These are phyloP conservation scores for Brachypteracias leptosomus DNA, from an alignment of 2,113 vertebrate genomes.

Conservation along the genomic window DNA sequence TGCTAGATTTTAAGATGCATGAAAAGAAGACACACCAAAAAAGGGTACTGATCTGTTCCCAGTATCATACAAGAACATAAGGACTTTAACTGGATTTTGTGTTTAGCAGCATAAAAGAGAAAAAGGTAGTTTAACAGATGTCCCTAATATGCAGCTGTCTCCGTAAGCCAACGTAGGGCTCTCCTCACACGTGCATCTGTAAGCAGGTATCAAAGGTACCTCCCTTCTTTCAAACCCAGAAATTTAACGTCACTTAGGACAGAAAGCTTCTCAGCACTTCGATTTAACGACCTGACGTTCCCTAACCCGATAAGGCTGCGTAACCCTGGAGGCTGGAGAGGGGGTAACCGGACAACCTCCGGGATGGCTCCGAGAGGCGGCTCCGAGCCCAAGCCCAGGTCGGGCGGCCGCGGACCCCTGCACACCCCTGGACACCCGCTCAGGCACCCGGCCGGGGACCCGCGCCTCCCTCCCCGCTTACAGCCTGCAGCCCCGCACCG, in stretches of 20 bases:
- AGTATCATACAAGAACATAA: rapidly evolving
- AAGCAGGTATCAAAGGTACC: background rate
- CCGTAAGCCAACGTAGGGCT: rapidly evolving
- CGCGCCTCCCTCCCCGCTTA: too few species aligned
- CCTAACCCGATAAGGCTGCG: rapidly evolving
- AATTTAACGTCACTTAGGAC: background rate
- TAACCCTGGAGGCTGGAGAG: rapidly evolving
- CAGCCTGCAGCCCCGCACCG: background rate
- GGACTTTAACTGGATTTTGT: background rate
- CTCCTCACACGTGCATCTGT: rapidly evolving
- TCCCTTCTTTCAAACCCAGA: background rate
- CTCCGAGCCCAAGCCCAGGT: background rate
- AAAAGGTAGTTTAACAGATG: background rate
- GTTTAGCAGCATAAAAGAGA: background rate
- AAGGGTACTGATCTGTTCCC: background rate
- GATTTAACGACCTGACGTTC: constrained; percentile 17
- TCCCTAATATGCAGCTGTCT: rapidly evolving
- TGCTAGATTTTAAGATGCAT: background rate
- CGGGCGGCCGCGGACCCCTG: background rate
- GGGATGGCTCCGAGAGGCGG: background rate
- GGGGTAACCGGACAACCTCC: too few species aligned
- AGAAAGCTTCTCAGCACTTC: background rate
- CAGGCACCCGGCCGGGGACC: background rate
- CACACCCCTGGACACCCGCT: background rate
- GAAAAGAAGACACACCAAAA: background rate